These are phyloP conservation scores for Holotrichia oblita DNA, from an alignment of 1,140 invertebrate species.

Conservation along the genomic window DNA sequence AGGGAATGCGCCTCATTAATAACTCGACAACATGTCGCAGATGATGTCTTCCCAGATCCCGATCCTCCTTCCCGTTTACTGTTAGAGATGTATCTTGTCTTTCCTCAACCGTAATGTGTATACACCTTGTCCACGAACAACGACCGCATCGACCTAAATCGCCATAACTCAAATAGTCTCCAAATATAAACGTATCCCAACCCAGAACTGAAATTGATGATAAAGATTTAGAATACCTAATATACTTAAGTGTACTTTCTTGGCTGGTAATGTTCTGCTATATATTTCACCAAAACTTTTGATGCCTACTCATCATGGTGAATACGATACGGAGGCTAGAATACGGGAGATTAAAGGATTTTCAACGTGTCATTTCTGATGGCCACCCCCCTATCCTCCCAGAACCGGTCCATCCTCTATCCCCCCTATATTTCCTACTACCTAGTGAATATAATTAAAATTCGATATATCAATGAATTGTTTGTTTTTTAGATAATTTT, in stretches of 20 bases:
- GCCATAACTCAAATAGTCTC: not conserved
- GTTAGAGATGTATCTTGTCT: not conserved
- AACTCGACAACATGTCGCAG: slow-evolving; percentile 28
- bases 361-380: slow-evolving; percentile 5
- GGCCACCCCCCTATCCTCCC: no score
- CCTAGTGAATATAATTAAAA: no score
- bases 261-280: not conserved
- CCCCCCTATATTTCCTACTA: no score
- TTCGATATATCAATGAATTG: no score
- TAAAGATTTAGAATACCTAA: not conserved
- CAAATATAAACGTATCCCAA: not conserved
- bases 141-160: not conserved
- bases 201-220: not conserved
- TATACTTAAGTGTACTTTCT: not conserved
- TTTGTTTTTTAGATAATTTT: no score
- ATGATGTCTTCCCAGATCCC: not conserved
- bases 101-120: not conserved
- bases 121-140: not conserved
- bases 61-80: not conserved
- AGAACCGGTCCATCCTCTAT: no score
- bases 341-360: slow-evolving; percentile 2
- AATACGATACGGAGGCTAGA: not conserved
- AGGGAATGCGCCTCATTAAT: slow-evolving; percentile 38
- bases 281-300: not conserved
- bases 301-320: not conserved